Evolutionary conservation across 2,113 vertebrate species (phyloP), one percentile per base, ranked within the genome.

Genomic region (Oplegnathus fasciatus): DNA sequence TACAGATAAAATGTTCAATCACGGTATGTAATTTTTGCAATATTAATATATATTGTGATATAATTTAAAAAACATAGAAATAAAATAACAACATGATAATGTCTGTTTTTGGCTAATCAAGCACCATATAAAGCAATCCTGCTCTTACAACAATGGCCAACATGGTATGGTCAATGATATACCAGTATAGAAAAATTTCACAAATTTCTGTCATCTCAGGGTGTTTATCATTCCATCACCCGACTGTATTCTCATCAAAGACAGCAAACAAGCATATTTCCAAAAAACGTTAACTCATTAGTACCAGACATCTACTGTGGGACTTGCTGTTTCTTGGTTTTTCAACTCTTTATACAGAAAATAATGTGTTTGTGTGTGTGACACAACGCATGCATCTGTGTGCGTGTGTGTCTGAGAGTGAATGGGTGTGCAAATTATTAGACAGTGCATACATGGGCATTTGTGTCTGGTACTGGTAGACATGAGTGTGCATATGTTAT

Each of bases 401-500:
- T 22, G 22, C n/a, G 8, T 46, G 37, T 48, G 61, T 52, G 11
- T 64, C 37, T 55, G 58, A 20, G 70, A 32, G 20, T 80, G 37
- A 70, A 0, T 60, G 15, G 20, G 10, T 11, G 61, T 52, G 55
- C 14, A 26, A 32, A 40, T 70, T 17, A 54, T 62, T 26, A 48
- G 8, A 77, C 50, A 26, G 9, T 30, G 46, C 57, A 62, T 15
- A 10, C 40, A 69, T 2, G 17, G n/a, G 34, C 20, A 46, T 72
- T 30, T 65, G 28, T 79, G 48, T 79, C 40, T 15, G 9, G 24
- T 44, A 26, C 48, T 34, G 40, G n/a, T n/a, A n/a, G 70, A 37
- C 24, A 62, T 58, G 34, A 61, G 34, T 37, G 52, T 68, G 14
- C 50, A 78, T 48, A 75, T 78, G 11, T 62, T 32, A 77, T 55